phyloP scores from a whole-genome alignment of 2,113 vertebrate genomes.

The Megaceryle maxima region DNA sequence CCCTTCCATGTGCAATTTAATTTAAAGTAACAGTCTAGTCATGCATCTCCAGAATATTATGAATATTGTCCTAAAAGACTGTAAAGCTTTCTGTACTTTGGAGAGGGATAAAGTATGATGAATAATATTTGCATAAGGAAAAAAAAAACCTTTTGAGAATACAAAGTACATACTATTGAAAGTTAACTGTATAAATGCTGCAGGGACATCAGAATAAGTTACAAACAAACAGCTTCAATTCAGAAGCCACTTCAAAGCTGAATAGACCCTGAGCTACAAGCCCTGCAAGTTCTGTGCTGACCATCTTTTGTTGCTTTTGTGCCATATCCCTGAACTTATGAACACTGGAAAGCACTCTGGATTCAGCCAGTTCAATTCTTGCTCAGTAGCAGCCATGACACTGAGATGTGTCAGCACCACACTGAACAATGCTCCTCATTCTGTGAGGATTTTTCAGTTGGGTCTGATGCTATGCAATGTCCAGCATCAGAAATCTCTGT shows the following conservation, averaged over 20 bases:
- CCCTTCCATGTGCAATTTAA: background rate
- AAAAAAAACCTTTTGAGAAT: background rate
- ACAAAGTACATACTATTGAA: background rate
- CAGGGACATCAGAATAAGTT: background rate
- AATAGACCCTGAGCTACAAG: background rate
- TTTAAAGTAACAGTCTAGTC: background rate
- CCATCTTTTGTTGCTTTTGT: background rate
- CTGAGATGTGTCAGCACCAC: background rate
- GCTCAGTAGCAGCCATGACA: background rate
- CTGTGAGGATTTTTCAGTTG: background rate
- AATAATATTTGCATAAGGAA: background rate
- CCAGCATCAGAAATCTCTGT: background rate
- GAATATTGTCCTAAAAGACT: background rate
- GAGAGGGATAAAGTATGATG: background rate
- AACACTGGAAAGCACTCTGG: background rate
- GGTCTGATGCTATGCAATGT: background rate
- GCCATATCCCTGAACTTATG: background rate
- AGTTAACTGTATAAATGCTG: background rate
- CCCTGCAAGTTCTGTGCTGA: background rate
- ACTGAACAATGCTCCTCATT: background rate
- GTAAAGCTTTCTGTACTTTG: background rate
- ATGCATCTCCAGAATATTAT: background rate
- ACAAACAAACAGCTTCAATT: background rate
- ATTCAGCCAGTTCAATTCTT: background rate
- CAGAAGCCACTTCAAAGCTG: background rate